These are phyloP conservation scores for Magallana nippona DNA, from an alignment of 2,888 invertebrate genomes.

Conservation along the genomic window DNA sequence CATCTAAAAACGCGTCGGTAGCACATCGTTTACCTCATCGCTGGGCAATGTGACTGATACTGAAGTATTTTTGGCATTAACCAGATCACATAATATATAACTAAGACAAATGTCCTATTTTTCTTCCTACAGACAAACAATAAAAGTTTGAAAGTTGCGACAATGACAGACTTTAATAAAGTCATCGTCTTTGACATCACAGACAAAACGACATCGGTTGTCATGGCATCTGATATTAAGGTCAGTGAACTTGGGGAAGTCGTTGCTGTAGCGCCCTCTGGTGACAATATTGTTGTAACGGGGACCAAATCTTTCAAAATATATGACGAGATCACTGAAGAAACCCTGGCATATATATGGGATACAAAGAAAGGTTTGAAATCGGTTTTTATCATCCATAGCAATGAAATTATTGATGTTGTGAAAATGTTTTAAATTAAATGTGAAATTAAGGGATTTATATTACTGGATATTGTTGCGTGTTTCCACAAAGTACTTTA, in stretches of 20 bases:
- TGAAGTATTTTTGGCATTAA: too few relatives aligned
- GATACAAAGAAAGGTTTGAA: slow-evolving; percentile 35
- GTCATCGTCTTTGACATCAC: slow-evolving; percentile 22
- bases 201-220: not conserved
- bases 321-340: slow-evolving; percentile 19
- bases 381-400: too few relatives aligned
- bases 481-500: too few relatives aligned
- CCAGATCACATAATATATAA: too few relatives aligned
- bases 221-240: not conserved
- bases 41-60: too few relatives aligned
- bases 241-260: slow-evolving; percentile 17
- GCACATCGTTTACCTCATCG: too few relatives aligned
- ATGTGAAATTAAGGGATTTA: too few relatives aligned
- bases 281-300: slow-evolving; percentile 36
- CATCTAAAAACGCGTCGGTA: too few relatives aligned
- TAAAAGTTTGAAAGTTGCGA: slow-evolving; percentile 16
- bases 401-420: too few relatives aligned
- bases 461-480: too few relatives aligned
- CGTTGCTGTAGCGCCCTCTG: slow-evolving; percentile 13
- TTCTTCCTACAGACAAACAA: slow-evolving; percentile 17
- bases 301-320: slow-evolving; percentile 22
- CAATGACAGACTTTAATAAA: slow-evolving; percentile 6
- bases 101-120: too few relatives aligned
- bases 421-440: too few relatives aligned
- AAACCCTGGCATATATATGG: slow-evolving; percentile 41